Percentiles rank a stretch among this genome's conserved stretches.
phyloP scores from a whole-genome alignment of 2,797 vertebrate species.

The Eleutherodactylus coqui region DNA sequence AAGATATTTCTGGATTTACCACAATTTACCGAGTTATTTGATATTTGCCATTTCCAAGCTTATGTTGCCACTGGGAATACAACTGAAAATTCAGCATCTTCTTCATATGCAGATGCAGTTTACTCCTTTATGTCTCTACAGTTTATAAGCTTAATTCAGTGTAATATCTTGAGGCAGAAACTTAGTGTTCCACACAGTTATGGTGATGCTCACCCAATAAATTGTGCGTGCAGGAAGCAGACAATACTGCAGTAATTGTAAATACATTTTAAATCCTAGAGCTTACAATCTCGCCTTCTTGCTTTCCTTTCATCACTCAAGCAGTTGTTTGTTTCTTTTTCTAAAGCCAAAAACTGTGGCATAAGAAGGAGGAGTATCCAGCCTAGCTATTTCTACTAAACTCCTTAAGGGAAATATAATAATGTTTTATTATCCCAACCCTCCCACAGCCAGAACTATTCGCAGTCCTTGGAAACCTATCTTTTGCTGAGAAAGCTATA shows the following conservation, averaged over 20 bases:
- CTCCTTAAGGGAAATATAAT: constrained; percentile 52
- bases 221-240: constrained; percentile 23
- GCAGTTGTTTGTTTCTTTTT: constrained; percentile 18
- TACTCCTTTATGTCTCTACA: not conserved
- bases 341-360: constrained; percentile 9
- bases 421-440: constrained; percentile 44
- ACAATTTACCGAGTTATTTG: not conserved
- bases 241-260: constrained; percentile 11
- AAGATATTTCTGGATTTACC: not conserved
- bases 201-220: constrained; percentile 25
- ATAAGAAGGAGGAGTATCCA: constrained; percentile 10
- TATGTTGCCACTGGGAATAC: not conserved
- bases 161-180: constrained; percentile 28
- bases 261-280: constrained; percentile 31
- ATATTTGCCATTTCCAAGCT: not conserved
- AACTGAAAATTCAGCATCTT: constrained; percentile 9
- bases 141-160: not conserved
- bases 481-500: constrained; percentile 36
- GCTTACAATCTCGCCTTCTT: not conserved
- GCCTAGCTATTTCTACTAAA: constrained; percentile 42
- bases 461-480: constrained; percentile 45
- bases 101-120: not conserved
- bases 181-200: not conserved
- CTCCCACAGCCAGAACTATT: constrained; percentile 46
- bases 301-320: constrained; percentile 9